Conservation (phyloP, 2,113 vertebrate genomes). For the Leucopsar rothschildi region DNA sequence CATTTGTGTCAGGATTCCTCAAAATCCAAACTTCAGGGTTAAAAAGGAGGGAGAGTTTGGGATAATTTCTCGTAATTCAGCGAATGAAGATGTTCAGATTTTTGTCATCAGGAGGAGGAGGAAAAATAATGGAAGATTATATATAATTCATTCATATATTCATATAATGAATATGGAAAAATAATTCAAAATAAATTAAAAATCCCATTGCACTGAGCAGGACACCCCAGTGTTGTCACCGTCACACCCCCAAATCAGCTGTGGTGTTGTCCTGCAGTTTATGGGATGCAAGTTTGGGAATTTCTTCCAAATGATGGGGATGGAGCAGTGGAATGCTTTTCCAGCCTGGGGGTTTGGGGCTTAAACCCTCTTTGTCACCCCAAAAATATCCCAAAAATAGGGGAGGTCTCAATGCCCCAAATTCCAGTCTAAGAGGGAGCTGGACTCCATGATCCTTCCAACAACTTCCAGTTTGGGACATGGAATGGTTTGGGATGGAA, state of each 20-base stretch:
- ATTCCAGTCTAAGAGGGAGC: background rate
- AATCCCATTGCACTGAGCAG: too few relatives aligned
- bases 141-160: too few relatives aligned
- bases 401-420: background rate
- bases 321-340: background rate
- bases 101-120: too few relatives aligned
- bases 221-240: too few relatives aligned
- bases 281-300: background rate
- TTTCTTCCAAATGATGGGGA: background rate
- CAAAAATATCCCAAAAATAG: background rate
- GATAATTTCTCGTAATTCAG: accelerated
- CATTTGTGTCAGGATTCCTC: background rate
- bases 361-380: background rate
- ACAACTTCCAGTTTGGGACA: background rate
- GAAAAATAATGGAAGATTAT: too few relatives aligned
- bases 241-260: background rate
- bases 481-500: background rate
- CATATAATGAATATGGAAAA: too few relatives aligned
- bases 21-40: background rate
- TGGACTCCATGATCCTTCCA: background rate
- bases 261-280: background rate
- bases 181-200: too few relatives aligned
- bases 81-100: background rate
- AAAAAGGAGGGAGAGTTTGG: background rate
- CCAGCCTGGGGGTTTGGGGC: background rate